phyloP scores from a whole-genome alignment of 2,797 vertebrate species.

The Macropus fuliginosus region DNA sequence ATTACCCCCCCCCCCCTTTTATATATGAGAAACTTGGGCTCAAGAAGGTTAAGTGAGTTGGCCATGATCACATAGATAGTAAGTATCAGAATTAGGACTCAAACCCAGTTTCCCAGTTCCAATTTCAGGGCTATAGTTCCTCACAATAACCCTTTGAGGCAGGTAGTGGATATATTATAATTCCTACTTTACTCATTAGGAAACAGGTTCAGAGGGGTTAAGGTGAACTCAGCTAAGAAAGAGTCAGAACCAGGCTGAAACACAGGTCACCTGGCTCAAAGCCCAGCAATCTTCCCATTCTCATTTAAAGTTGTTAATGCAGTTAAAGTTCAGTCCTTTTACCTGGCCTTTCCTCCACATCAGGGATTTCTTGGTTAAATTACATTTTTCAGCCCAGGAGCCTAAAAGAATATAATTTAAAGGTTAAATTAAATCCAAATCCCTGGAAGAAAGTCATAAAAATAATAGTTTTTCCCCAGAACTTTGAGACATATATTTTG shows the following conservation, averaged over 20 bases:
- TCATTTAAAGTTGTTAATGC: background rate
- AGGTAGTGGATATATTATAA: background rate
- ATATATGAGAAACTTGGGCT: background rate
- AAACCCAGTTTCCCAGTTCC: background rate
- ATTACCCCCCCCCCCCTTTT: background rate
- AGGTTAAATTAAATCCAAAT: background rate
- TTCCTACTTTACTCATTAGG: background rate
- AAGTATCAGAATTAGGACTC: background rate
- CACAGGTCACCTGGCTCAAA: background rate
- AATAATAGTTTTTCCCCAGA: background rate
- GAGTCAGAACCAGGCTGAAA: background rate
- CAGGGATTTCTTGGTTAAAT: background rate
- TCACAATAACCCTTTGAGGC: no score
- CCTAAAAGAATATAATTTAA: constrained; percentile 2
- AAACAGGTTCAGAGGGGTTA: background rate
- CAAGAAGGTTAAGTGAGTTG: background rate
- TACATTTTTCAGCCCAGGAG: background rate
- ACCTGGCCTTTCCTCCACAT: background rate
- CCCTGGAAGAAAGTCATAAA: background rate
- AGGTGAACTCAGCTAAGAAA: background rate
- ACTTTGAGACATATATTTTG: constrained; percentile 5
- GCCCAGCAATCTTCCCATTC: background rate
- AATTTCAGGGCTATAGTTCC: background rate
- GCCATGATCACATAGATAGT: background rate
- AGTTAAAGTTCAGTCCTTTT: background rate